Evolutionary conservation across 1,140 invertebrate species (phyloP).

Genomic region (Phortica variegata): DNA sequence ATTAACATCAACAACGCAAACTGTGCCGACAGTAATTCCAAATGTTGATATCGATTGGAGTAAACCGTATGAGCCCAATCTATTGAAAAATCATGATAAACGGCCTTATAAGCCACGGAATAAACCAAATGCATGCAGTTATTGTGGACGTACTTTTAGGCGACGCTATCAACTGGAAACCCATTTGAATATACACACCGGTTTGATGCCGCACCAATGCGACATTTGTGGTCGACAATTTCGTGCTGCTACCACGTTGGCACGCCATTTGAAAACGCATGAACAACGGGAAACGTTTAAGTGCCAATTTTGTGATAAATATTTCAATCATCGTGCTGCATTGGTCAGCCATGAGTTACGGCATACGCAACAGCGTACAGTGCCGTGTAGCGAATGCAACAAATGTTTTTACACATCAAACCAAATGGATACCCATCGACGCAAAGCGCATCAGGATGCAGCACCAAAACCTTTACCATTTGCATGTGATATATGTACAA

Average conservation of each 20-base stretch:
- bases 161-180: conserved; percentile 34
- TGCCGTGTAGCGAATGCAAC: conserved; percentile 17
- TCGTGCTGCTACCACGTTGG: conserved; percentile 24
- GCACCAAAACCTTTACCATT: conserved; percentile 13
- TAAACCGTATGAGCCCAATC: background rate
- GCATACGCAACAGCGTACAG: conserved; percentile 21
- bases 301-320: conserved; percentile 22
- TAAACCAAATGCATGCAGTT: conserved; percentile 17
- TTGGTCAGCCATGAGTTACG: conserved; percentile 26
- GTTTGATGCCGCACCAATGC: conserved; percentile 64
- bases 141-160: conserved; percentile 27
- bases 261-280: conserved; percentile 25
- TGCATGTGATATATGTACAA: conserved; percentile 23
- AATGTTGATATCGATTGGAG: no score
- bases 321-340: conserved; percentile 21
- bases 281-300: conserved; percentile 10
- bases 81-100: background rate
- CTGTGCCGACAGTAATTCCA: no score
- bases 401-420: conserved; percentile 27
- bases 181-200: conserved; percentile 64
- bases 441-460: conserved; percentile 15
- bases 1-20: background rate
- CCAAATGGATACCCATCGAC: conserved; percentile 30
- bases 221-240: conserved; percentile 62
- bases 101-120: conserved; percentile 18